Conservation (phyloP, 1,140 invertebrate genomes). For the Galendromus occidentalis region DNA sequence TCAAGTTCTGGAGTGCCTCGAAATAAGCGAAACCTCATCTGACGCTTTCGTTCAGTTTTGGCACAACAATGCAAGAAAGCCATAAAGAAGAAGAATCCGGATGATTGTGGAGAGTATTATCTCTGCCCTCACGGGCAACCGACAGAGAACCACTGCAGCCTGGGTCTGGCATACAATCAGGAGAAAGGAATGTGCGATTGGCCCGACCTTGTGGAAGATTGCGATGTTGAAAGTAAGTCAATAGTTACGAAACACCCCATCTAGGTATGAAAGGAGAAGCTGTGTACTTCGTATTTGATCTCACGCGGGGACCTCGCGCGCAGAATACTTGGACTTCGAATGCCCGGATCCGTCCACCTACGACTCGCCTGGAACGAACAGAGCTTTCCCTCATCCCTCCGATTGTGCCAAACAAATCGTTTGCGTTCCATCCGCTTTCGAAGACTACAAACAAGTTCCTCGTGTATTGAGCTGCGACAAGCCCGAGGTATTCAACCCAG, state of each 20-base stretch:
- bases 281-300: too few relatives aligned
- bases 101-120: neutral
- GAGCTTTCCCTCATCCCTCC: neutral
- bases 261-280: too few relatives aligned
- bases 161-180: neutral
- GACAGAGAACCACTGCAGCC: neutral
- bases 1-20: too few relatives aligned
- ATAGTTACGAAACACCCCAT: too few relatives aligned
- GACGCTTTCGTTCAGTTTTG: neutral
- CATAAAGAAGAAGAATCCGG: neutral
- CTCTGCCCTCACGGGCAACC: neutral
- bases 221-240: neutral
- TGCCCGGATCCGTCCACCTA: neutral
- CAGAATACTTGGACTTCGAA: slow-evolving; percentile 1
- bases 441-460: neutral
- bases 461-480: neutral
- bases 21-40: too few relatives aligned
- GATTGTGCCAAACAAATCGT: neutral
- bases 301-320: too few relatives aligned
- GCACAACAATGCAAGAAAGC: neutral
- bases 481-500: neutral
- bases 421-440: neutral
- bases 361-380: neutral
- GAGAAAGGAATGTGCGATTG: neutral
- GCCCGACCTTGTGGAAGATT: neutral